These are phyloP conservation scores for Philereme transversata DNA, from an alignment of 2,888 invertebrate genomes.

Conservation along the genomic window DNA sequence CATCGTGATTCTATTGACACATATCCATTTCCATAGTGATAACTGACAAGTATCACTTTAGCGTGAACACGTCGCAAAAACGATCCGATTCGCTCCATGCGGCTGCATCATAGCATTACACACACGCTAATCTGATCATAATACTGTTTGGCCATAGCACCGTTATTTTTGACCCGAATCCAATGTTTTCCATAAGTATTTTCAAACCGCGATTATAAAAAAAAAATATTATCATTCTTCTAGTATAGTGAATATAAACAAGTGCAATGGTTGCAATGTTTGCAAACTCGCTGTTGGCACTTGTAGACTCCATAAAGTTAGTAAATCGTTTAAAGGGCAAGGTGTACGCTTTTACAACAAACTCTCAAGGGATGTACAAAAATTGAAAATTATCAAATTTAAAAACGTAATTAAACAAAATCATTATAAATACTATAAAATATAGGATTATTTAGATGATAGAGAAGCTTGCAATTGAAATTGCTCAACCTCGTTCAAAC, in stretches of 20 bases:
- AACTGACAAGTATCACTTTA: slow-evolving; percentile 11
- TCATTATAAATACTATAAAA: too few relatives aligned
- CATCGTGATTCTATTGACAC: slow-evolving; percentile 10
- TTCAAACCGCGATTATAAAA: slow-evolving; percentile 19
- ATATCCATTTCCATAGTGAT: slow-evolving; percentile 8
- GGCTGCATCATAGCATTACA: slow-evolving; percentile 12
- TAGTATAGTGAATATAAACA: slow-evolving; percentile 23
- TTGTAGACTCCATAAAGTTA: too few relatives aligned
- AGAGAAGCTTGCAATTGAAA: too few relatives aligned
- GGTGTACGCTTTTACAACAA: too few relatives aligned
- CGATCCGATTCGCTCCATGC: slow-evolving; percentile 10
- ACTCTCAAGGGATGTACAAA: too few relatives aligned
- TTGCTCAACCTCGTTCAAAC: too few relatives aligned
- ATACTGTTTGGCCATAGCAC: slow-evolving; percentile 14
- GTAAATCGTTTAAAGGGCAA: too few relatives aligned
- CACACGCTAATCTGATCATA: slow-evolving; percentile 16
- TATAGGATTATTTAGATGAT: too few relatives aligned
- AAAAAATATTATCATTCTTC: slow-evolving; percentile 22
- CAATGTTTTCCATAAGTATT: slow-evolving; percentile 16
- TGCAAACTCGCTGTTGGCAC: slow-evolving; percentile 2
- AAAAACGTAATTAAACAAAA: too few relatives aligned
- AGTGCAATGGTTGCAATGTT: slow-evolving; percentile 13
- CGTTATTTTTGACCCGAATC: slow-evolving; percentile 24
- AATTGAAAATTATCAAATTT: too few relatives aligned
- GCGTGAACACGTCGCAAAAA: slow-evolving; percentile 19